Evolutionary conservation across 1,140 invertebrate species (phyloP), one percentile per base, ranked within the genome.

Genomic region (Spodoptera litura): DNA sequence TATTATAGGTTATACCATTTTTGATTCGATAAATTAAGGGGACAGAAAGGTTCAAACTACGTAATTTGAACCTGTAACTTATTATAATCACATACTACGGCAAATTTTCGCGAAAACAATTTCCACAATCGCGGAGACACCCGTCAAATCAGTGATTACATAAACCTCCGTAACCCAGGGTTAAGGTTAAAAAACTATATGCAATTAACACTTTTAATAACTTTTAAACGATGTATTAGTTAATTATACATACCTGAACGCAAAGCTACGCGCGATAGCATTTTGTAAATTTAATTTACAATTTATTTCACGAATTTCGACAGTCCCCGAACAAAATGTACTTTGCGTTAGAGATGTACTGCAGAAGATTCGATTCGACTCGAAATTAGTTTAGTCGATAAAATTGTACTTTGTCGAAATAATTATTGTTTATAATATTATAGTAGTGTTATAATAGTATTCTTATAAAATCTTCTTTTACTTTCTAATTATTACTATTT

Each of bases 211-310:
- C 49, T 10, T 31, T 20, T 49, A n/a, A 55, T 56, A 59, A 66
- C 38, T 68, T 75, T 58, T 74, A 76, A 3, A 27, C 55, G 5
- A 51, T 31, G 27, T 70, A 78, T 52, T 51, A 49, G 49, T 74
- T 56, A 64, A 80, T 74, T 62, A 72, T 49, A 89, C 93, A 79
- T 89, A 94, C 94, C 90, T 90, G 91, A 91, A 91, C 94, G 93
- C 87, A 93, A 91, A 91, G 94, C 93, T 86, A 91, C 82, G 74
- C 93, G 94, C 74, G 94, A 95, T 87, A 95, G 84, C 94, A 95
- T 95, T 87, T 92, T 94, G 84, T 75, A 82, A 78, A 59, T 66
- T 72, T 66, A 79, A 86, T 85, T 88, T 86, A 77, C 78, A 83
- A 78, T 82, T 84, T 78, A 85, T 82, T 88, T 85, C 78, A 73